phyloP scores from a whole-genome alignment of 2,888 invertebrate species.

The Camponotus fellah region DNA sequence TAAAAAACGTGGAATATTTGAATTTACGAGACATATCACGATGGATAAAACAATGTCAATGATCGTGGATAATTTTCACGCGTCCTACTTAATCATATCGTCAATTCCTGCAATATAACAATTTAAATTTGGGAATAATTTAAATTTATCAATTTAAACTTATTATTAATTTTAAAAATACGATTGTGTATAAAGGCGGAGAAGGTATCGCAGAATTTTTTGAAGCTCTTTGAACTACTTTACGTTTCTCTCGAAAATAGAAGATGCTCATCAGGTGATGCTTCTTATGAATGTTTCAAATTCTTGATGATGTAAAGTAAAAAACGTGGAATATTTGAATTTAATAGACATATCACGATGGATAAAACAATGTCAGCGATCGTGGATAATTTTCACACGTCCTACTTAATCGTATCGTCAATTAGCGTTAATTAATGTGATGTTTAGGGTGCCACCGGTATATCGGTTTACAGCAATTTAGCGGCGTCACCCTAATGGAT shows the following conservation, averaged over 20 bases:
- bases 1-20: neutral
- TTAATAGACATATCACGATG: neutral
- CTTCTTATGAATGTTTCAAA: no score
- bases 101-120: no score
- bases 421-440: constrained; percentile 63
- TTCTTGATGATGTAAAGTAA: no score
- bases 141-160: no score
- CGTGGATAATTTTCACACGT: constrained; percentile 17
- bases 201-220: neutral
- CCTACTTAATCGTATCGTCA: constrained; percentile 51
- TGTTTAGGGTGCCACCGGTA: constrained; percentile 45
- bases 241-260: neutral
- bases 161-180: no score
- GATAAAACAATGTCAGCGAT: constrained; percentile 12
- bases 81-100: constrained; percentile 44
- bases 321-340: neutral
- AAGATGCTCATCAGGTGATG: neutral
- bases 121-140: neutral
- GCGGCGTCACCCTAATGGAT: constrained; percentile 67
- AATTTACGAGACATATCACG: neutral
- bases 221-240: neutral
- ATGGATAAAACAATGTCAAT: constrained; percentile 4
- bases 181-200: no score
- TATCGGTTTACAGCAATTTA: constrained; percentile 65
- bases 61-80: constrained; percentile 25